Evolutionary conservation across 1,140 invertebrate species (phyloP), one percentile per base, ranked within the genome.

Genomic region (Leptinotarsa defecta): DNA sequence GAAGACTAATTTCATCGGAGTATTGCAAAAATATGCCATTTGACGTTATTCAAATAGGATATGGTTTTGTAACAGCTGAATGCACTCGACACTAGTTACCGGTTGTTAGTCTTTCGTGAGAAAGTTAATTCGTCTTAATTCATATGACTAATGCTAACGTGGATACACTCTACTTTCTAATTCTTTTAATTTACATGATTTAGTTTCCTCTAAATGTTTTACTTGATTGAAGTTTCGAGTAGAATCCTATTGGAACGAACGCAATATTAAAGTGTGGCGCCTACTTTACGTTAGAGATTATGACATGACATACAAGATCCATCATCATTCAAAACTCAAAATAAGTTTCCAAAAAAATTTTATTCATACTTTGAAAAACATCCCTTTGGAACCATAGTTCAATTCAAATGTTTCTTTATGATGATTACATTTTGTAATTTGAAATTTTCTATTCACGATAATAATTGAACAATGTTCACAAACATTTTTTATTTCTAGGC

Each of bases 151-250:
- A 57, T 57, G 6, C n/a, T 57, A 57, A 57, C 15, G 4, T 57
- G n/a, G 52, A 57, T 57, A 57, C 17, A 57, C 52, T n/a, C 52
- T 57, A 57, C 52, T 57, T 57, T 57, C 52, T 57, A 57, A 57
- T 57, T 8, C 3, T 57, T 57, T 19, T 57, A 57, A 57, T 57
- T 57, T n/a, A 19, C 15, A 57, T 57, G 52, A 57, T 57, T 57
- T 8, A 19, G 17, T 57, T 57, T 57, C 52, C 17, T 57, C 52
- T 57, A 5, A n/a, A 57, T 57, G 52, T 13, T 57, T 57, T 57
- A 57, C 52, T 57, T 13, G 52, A 57, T 57, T 57, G 52, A 13
- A 17, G 52, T 57, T 57, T 57, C n/a, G 52, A n/a, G 2, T 3
- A 1, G 15, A 57, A 17, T 57, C 52, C 5, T 19, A 19, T 57